Evolutionary conservation across 2,113 vertebrate species (phyloP), one percentile per base, ranked within the genome.

Genomic region (Balaeniceps rex): DNA sequence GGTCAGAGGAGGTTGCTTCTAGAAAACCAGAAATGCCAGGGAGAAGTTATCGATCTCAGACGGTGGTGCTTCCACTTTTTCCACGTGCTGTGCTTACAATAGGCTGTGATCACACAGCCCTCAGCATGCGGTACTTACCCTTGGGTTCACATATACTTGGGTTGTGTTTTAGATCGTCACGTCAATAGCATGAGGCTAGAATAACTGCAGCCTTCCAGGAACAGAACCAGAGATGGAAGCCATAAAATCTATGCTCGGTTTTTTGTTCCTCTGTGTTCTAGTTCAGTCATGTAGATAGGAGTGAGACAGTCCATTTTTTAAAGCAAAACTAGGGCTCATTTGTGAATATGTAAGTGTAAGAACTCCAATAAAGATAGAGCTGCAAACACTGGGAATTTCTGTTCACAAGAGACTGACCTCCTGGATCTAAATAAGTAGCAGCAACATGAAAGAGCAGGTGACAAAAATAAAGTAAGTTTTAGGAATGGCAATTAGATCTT

Each of bases 101-200:
- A 52, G 31, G 19, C 40, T 85, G 49, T 46, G 58, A 38, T 29
- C 26, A 74, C 25, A 74, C 34, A 49, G 46, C 10, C 14, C 31
- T 57, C 9, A 1, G 8, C 5, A 2, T 60, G n/a, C 25, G 36
- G 2, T 8, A 29, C 3, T 19, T 19, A 58, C 33, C 14, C 28
- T 34, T 9, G 22, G 14, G 8, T 44, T 72, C 34, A 36, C 12
- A 19, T 10, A 10, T 24, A 14, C 19, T 42, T 52, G 34, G 8
- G 5, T 4, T 68, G 52, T 38, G 19, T 18, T 84, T 68, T 42
- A 51, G 26, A 42, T 29, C 4, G 0, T 33, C 63, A 40, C 0
- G 1, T 33, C 15, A 77, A 47, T 29, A 78, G 16, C 34, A 24
- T 26, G 36, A 83, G 16, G n/a, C 57, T n/a, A 68, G 15, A 83